phyloP scores from a whole-genome alignment of 2,113 vertebrate genomes.

The Sula dactylatra region DNA sequence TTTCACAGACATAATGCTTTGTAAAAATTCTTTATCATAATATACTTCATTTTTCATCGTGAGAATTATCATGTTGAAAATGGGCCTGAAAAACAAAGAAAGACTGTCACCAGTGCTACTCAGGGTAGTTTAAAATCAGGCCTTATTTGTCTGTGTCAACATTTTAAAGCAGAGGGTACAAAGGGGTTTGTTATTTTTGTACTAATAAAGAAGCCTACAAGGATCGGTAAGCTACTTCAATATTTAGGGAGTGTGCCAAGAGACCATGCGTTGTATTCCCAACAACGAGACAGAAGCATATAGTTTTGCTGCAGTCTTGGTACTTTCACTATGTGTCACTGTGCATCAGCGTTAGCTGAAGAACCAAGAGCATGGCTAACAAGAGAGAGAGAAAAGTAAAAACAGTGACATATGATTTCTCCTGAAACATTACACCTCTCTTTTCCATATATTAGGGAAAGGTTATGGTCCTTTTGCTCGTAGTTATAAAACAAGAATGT shows the following conservation, averaged over 20 bases:
- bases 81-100: not conserved
- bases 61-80: not conserved
- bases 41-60: not conserved
- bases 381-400: constrained; percentile 5
- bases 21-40: not conserved
- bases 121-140: not conserved
- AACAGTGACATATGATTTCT: constrained; percentile 22
- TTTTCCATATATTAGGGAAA: constrained; percentile 58
- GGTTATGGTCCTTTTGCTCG: constrained; percentile 50
- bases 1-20: not conserved
- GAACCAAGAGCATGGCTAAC: constrained; percentile 52
- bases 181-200: not conserved
- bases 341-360: constrained; percentile 47
- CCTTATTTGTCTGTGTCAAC: not conserved
- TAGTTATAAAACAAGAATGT: constrained; percentile 63
- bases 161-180: not conserved
- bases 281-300: not conserved
- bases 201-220: not conserved
- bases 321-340: constrained; percentile 44
- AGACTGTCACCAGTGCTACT: not conserved
- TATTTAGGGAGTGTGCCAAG: not conserved
- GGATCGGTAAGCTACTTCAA: not conserved
- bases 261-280: not conserved
- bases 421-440: constrained; percentile 55
- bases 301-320: constrained; percentile 16